Evolutionary conservation across 2,113 vertebrate species (phyloP), one percentile per base, ranked within the genome.

Genomic region (Taxidea taxus): DNA sequence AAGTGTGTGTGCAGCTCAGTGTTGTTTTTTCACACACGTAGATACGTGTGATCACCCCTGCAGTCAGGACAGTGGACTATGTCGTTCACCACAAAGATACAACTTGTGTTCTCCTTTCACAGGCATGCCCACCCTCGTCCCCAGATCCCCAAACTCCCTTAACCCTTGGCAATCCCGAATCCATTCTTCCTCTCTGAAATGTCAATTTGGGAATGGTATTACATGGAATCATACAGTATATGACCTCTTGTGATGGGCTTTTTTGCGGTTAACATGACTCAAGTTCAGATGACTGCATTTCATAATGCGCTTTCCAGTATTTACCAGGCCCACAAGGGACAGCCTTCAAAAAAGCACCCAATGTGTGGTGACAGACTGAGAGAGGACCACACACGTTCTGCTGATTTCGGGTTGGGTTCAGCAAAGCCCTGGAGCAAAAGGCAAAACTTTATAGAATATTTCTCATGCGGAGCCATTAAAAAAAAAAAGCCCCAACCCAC

Each of bases 351-450:
- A 84, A 78, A 51, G 92, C 39, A 39, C 87, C 90, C 60, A n/a
- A 1, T 12, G 56, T 77, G 84, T 2, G 20, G 92, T 8, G 95
- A 84, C 75, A 66, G 29, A 20, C 29, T 1, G 6, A 74, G 87
- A 90, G 64, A 42, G 88, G 96, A 92, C 96, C 95, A 97, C 97
- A 95, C 96, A 91, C n/a, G 29, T 5, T 54, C 85, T 29, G 34
- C 74, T 75, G 87, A 92, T 75, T 90, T 84, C 85, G 70, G 75
- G 34, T 42, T 81, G 70, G 87, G 91, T 91, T 97, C 88, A 94
- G 96, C 39, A 25, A 29, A 72, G 94, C 91, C 93, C 94, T 91
- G 68, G 89, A 98, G 96, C 93, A 47, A 97, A 94, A 85, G 23
- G 44, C 47, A 91, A 85, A 81, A 68, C 62, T 94, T 97, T 77